Evolutionary conservation across 2,113 vertebrate genomes (phyloP), one percentile per base, ranked within the genome.

Genomic region (Poeciliopsis occidentalis): DNA sequence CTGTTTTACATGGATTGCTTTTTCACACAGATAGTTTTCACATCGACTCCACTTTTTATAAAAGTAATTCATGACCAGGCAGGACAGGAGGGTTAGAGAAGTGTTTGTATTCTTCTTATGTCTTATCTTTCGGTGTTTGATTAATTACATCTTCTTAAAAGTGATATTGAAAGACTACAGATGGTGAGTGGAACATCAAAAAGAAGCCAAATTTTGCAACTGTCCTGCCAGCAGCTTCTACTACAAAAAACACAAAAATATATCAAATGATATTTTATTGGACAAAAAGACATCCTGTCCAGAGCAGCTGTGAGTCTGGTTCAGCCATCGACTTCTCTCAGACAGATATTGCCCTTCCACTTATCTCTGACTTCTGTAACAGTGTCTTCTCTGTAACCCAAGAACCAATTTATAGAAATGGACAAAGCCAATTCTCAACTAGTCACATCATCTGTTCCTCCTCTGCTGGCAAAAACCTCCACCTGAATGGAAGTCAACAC

Each of bases 201-300:
- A 2, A n/a, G 24, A 57, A n/a, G n/a, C 22, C 7, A 11, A 3
- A 57, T n/a, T 57, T 24, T 57, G 8, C 7, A n/a, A 10, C 51
- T n/a, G 22, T 10, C 6, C 51, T 57, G 7, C 7, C 11, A 10
- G 24, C 17, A 41, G 10, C 24, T 7, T 19, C 7, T 11, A 22
- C 17, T 24, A 24, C 24, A 24, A 34, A 37, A 37, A 37, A 37
- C 71, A 67, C 54, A 80, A 41, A 86, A 78, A 82, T 75, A 76
- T 13, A 68, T 17, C 12, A 73, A 34, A 44, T 64, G 37, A 73
- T n/a, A 88, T 92, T 87, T 73, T 88, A 89, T 81, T 91, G 94
- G 94, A 94, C 12, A 90, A 93, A 94, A 78, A 86, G 71, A 90
- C 90, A 94, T 95, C 94, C 95, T 88, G 60, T 77, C 78, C 68